Evolutionary conservation across 2,797 vertebrate genomes (phyloP).

Genomic region (Squalus acanthias): DNA sequence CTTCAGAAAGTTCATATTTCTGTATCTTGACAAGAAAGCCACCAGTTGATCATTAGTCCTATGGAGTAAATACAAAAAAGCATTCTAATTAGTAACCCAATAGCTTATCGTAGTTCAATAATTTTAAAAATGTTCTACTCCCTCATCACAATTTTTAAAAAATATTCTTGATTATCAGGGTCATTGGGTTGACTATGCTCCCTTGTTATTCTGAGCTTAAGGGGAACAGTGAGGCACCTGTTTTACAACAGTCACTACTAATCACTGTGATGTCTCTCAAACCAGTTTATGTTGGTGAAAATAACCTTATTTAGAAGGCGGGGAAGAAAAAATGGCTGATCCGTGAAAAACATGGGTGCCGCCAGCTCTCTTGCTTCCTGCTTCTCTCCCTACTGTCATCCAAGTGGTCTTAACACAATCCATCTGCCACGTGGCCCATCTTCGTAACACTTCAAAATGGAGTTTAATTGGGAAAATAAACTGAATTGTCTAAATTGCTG

Average conservation of each 20-base stretch:
- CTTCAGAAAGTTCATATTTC: slow-evolving; percentile 96
- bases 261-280: neutral
- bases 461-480: neutral
- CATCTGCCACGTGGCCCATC: neutral
- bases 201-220: neutral
- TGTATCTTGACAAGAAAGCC: slow-evolving; percentile 88
- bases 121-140: neutral
- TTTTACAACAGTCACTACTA: neutral
- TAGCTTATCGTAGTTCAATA: neutral
- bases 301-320: neutral
- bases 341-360: neutral
- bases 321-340: neutral
- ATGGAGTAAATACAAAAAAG: slow-evolving; percentile 47
- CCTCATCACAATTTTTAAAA: neutral
- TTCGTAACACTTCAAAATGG: neutral
- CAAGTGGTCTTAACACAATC: neutral
- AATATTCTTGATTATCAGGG: neutral
- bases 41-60: slow-evolving; percentile 95
- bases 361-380: neutral
- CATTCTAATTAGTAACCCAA: neutral
- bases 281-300: neutral
- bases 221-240: neutral
- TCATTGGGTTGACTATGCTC: neutral
- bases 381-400: neutral
- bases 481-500: neutral